These are phyloP conservation scores for Mythimna lalbum DNA, from an alignment of 2,888 invertebrate species.

Conservation along the genomic window DNA sequence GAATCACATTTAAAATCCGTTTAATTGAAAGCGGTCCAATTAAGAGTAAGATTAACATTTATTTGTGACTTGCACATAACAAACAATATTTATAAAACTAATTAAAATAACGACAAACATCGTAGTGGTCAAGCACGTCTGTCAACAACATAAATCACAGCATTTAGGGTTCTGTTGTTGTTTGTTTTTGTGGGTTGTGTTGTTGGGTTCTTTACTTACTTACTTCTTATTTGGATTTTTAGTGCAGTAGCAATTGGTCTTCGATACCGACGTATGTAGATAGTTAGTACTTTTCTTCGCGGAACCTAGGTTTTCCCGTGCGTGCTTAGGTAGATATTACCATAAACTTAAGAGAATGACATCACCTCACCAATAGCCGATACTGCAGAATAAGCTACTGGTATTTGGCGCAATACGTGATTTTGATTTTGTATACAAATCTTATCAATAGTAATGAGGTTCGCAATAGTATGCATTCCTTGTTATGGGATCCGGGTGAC, in stretches of 20 bases:
- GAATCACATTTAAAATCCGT: too few species aligned
- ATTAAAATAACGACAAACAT: too few species aligned
- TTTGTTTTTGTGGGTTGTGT: too few species aligned
- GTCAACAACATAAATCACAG: too few species aligned
- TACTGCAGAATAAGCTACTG: slow-evolving; percentile 36
- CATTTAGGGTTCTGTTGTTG: too few species aligned
- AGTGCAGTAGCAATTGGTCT: neutral
- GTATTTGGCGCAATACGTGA: slow-evolving; percentile 61
- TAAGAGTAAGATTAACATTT: too few species aligned
- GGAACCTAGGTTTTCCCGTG: slow-evolving; percentile 3
- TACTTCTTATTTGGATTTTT: too few species aligned
- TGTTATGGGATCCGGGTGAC: slow-evolving; percentile 49
- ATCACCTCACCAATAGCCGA: slow-evolving; percentile 39
- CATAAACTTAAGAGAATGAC: slow-evolving; percentile 47
- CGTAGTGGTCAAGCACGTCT: too few species aligned
- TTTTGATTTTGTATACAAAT: slow-evolving; percentile 50
- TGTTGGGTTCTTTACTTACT: too few species aligned
- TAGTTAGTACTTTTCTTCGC: slow-evolving; percentile 1
- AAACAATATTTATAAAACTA: too few species aligned
- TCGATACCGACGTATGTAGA: neutral
- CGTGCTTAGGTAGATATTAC: slow-evolving; percentile 29
- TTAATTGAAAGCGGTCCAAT: too few species aligned
- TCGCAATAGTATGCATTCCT: slow-evolving; percentile 29
- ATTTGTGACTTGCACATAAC: too few species aligned
- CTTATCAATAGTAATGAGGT: slow-evolving; percentile 56